A percentile compares a stretch with the other conserved stretches of the same genome.
phyloP scores from a whole-genome alignment of 2,888 invertebrate genomes.

The Tuberolachnus salignus region DNA sequence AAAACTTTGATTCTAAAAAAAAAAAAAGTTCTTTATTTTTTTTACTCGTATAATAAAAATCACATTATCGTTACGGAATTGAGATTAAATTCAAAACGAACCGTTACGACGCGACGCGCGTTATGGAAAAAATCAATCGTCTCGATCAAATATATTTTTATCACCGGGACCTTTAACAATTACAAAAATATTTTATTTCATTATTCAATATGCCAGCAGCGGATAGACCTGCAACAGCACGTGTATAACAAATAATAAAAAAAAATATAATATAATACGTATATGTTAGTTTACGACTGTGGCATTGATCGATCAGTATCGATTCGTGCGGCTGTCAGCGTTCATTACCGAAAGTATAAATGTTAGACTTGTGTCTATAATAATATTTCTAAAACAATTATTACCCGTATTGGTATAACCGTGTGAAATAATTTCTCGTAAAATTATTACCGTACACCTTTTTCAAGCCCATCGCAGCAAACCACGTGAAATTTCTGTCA shows the following conservation, averaged over 20 bases:
- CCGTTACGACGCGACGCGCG: neutral
- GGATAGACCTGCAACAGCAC: neutral
- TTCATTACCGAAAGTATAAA: neutral
- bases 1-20: too few species aligned
- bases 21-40: too few species aligned
- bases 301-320: constrained; percentile 19
- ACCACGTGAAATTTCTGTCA: too few species aligned
- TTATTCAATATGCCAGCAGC: constrained; percentile 1
- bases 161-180: neutral
- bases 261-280: neutral
- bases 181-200: constrained; percentile 8
- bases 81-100: neutral
- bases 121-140: neutral
- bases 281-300: constrained; percentile 1
- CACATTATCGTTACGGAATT: neutral
- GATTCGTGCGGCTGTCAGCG: neutral
- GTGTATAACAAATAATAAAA: neutral
- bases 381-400: neutral
- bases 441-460: too few species aligned
- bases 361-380: neutral
- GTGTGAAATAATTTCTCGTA: neutral
- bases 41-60: too few species aligned
- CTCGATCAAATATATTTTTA: neutral
- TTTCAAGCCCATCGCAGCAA: too few species aligned
- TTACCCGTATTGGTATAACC: neutral